Base-by-base conservation (phyloP, 1,140 invertebrate genomes). In the Heterodera carotae region DNA sequence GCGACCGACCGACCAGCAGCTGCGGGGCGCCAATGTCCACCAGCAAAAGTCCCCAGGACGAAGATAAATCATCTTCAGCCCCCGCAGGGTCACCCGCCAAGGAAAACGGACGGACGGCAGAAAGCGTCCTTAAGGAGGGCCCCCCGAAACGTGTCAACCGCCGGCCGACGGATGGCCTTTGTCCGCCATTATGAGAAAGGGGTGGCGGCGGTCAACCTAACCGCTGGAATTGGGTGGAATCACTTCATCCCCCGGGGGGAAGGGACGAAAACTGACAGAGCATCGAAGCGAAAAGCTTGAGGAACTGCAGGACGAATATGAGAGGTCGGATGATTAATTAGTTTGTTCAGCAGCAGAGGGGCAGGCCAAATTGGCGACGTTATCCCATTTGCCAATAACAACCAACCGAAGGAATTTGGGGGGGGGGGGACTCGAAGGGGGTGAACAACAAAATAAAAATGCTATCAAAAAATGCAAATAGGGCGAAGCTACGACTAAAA, bases 91-190 rank as follows among this genome's bases (percentile, higher is more conserved):
- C 48, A 56, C 5, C 5, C 48, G 48, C 48, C 48, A 1, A 18
- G 48, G 48, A 53, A 53, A 53, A 53, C 48, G 48, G 48, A 53
- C 48, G 48, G 48, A 43, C 39, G 39, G 39, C 6, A 0, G 39
- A 53, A 56, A 56, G 48, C 22, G 48, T 56, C 48, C 48, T 56
- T 22, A 56, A 5, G 48, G 48, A 22, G 48, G 22, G 62, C 10
- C n/a, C n/a, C 27, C 33, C 62, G 62, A 66, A 66, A 66, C 62
- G 62, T 66, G 62, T 66, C 62, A 66, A 66, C 62, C 62, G 25
- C 29, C 27, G 62, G 60, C 8, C 60, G 18, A 66, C 62, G 29
- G 62, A 43, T 43, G 39, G 62, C 62, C 22, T 56, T 56, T 12
- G 48, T 66, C 62, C 62, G 29, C 62, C 62, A 66, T 12, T 22